Percentiles rank a stretch among this genome's conserved stretches.
Evolutionary conservation across 2,888 invertebrate species (phyloP).

Genomic region (Catocala nupta): DNA sequence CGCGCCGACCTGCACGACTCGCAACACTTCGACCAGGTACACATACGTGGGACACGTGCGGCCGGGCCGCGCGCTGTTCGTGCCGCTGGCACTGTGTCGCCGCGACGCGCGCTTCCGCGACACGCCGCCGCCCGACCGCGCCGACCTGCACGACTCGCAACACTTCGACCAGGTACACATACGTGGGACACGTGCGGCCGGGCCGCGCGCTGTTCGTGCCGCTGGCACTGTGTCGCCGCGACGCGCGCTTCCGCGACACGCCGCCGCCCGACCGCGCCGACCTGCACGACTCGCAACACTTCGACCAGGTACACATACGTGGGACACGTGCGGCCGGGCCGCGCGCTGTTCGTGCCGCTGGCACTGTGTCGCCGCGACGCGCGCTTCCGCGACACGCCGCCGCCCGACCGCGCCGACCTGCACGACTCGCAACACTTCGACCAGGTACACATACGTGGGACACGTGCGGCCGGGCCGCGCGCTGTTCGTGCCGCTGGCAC

Average conservation of each 20-base stretch:
- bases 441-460: slow-evolving; percentile 59
- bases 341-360: slow-evolving; percentile 93
- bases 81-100: slow-evolving; percentile 92
- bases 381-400: slow-evolving; percentile 90
- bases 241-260: slow-evolving; percentile 92
- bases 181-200: slow-evolving; percentile 81
- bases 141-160: slow-evolving; percentile 55
- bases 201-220: slow-evolving; percentile 94
- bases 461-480: slow-evolving; percentile 92
- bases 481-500: slow-evolving; percentile 92
- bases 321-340: slow-evolving; percentile 46
- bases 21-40: slow-evolving; percentile 68
- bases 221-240: slow-evolving; percentile 92
- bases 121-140: slow-evolving; percentile 78
- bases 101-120: slow-evolving; percentile 93
- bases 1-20: slow-evolving; percentile 57
- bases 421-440: slow-evolving; percentile 61
- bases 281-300: slow-evolving; percentile 55
- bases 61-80: slow-evolving; percentile 93
- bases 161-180: slow-evolving; percentile 66
- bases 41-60: slow-evolving; percentile 84
- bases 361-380: slow-evolving; percentile 93
- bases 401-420: slow-evolving; percentile 66
- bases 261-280: slow-evolving; percentile 75
- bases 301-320: slow-evolving; percentile 65